Conservation (phyloP, 2,888 invertebrate genomes). For the Alcis repandata region DNA sequence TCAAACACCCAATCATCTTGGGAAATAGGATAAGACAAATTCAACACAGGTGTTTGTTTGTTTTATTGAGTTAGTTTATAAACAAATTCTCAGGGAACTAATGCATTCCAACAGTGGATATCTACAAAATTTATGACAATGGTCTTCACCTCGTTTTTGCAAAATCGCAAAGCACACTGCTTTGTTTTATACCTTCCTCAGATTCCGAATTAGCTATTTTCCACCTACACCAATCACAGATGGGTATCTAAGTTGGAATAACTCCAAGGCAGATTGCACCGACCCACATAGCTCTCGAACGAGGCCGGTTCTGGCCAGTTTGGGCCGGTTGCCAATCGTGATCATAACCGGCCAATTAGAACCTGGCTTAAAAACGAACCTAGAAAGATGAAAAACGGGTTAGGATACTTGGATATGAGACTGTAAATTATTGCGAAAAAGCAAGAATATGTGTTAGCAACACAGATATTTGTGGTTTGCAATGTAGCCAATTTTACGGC, state of each 20-base stretch:
- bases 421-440: conserved; percentile 10
- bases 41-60: no score
- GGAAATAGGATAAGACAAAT: no score
- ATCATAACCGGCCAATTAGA: conserved; percentile 55
- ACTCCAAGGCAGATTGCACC: conserved; percentile 49
- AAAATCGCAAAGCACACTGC: no score
- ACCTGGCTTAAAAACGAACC: conserved; percentile 24
- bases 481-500: not conserved
- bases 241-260: conserved; percentile 48
- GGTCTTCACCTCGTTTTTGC: no score
- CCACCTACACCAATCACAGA: conserved; percentile 33
- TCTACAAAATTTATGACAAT: no score
- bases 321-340: conserved; percentile 55
- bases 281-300: conserved; percentile 49
- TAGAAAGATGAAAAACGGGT: conserved; percentile 7
- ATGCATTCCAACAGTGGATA: no score
- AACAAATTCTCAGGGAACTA: no score
- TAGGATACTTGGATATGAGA: not conserved
- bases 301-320: conserved; percentile 17
- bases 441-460: not conserved
- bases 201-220: conserved; percentile 21
- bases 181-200: not conserved
- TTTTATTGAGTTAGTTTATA: no score
- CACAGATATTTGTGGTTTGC: no score
- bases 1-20: no score